These are phyloP conservation scores for Axea sp. DNA, from an alignment of 2,888 invertebrate genomes.

Conservation along the genomic window DNA sequence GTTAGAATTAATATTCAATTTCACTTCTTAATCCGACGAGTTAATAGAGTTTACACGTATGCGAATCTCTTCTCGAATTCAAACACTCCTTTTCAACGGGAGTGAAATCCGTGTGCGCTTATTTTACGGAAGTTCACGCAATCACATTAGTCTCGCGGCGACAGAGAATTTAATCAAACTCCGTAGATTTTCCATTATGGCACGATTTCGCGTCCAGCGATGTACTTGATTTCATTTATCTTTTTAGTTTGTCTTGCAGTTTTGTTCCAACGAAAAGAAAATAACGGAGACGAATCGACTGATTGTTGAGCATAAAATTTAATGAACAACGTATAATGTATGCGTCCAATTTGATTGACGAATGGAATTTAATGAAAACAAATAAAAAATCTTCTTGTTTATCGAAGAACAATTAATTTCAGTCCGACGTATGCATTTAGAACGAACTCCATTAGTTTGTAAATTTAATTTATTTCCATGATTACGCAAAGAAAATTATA, in stretches of 20 bases:
- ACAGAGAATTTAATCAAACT: conserved; percentile 72
- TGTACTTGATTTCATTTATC: conserved; percentile 71
- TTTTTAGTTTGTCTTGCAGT: conserved; percentile 40
- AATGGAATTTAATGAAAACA: conserved; percentile 1
- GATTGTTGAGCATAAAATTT: not conserved
- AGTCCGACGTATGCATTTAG: too few relatives aligned
- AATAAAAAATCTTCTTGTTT: conserved; percentile 4
- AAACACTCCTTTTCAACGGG: conserved; percentile 48
- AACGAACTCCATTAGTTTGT: too few relatives aligned
- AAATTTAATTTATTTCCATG: too few relatives aligned
- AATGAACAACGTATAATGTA: not conserved
- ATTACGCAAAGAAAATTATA: too few relatives aligned
- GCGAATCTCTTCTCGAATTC: conserved; percentile 51
- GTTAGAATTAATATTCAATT: conserved; percentile 67
- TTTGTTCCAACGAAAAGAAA: conserved; percentile 24
- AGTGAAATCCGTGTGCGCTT: conserved; percentile 47
- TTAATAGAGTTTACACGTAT: conserved; percentile 67
- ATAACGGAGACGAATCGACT: conserved; percentile 10
- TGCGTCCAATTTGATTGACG: not conserved
- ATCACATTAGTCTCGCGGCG: conserved; percentile 55
- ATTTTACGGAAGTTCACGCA: conserved; percentile 58
- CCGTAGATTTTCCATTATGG: conserved; percentile 73
- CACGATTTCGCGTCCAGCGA: conserved; percentile 68
- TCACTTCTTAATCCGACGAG: conserved; percentile 67
- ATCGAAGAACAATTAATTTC: too few relatives aligned